These are phyloP conservation scores for Tethya wilhelma DNA, from an alignment of 37 sponge, comb jelly and placozoan genomes.

Conservation along the genomic window DNA sequence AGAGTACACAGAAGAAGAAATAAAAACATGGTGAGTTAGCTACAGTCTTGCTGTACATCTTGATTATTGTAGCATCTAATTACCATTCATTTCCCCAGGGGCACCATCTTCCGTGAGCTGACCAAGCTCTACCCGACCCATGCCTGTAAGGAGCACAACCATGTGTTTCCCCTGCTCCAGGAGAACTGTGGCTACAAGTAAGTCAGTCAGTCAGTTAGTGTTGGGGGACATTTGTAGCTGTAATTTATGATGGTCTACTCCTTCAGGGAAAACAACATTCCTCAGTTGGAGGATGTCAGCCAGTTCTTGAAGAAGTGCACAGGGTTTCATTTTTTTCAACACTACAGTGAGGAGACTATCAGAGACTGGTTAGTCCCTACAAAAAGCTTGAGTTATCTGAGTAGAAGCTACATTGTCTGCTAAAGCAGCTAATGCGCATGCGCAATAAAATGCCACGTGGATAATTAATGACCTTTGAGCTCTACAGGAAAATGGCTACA, in stretches of 20 bases:
- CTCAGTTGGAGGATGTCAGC: constrained; percentile 93
- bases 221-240: too few relatives aligned
- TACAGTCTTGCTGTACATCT: not conserved
- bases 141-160: constrained; percentile 95
- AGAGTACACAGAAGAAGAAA: constrained; percentile 92
- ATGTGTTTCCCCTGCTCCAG: constrained; percentile 88
- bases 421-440: too few relatives aligned
- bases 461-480: too few relatives aligned
- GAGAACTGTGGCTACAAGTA: constrained; percentile 97
- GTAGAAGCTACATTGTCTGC: too few relatives aligned
- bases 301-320: constrained; percentile 82
- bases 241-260: too few relatives aligned
- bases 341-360: too few relatives aligned
- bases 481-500: too few relatives aligned
- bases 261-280: constrained; percentile 75
- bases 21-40: constrained; percentile 80
- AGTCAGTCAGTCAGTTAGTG: too few relatives aligned
- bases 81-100: constrained; percentile 58
- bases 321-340: constrained; percentile 92
- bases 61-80: not conserved
- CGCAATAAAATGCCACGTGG: too few relatives aligned
- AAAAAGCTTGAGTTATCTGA: too few relatives aligned
- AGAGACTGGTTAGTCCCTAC: too few relatives aligned
- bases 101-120: constrained; percentile 88
- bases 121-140: constrained; percentile 92